A percentile compares a stretch with the other conserved stretches of the same genome.
phyloP scores from a whole-genome alignment of 1,140 invertebrate species.

The Hycleus cichorii region DNA sequence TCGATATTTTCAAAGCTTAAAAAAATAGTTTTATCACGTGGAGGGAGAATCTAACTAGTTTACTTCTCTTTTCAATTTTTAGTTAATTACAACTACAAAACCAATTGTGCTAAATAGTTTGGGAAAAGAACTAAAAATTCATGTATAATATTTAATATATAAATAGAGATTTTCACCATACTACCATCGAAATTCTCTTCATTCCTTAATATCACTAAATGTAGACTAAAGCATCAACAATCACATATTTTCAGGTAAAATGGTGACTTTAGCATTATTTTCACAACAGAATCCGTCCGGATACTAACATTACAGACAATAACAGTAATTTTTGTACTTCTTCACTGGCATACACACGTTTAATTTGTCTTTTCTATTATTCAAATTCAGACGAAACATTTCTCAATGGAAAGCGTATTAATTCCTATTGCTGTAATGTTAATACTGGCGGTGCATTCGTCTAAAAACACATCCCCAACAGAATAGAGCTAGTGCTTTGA shows the following conservation, averaged over 20 bases:
- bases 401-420: neutral
- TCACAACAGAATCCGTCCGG: neutral
- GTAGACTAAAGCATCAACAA: slow-evolving; percentile 22
- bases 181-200: neutral
- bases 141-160: slow-evolving; percentile 15
- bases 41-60: slow-evolving; percentile 28
- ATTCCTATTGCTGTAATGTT: neutral
- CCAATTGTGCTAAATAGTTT: slow-evolving; percentile 16
- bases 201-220: neutral
- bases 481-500: slow-evolving; percentile 18
- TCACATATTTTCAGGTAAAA: slow-evolving; percentile 18
- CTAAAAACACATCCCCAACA: slow-evolving; percentile 19
- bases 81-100: slow-evolving; percentile 9
- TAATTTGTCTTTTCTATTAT: neutral
- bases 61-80: slow-evolving; percentile 8
- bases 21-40: slow-evolving; percentile 34
- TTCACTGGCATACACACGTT: neutral
- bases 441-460: neutral
- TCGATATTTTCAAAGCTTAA: slow-evolving; percentile 24
- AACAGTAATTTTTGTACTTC: too few relatives aligned
- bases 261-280: neutral
- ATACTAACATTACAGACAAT: neutral
- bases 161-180: slow-evolving; percentile 13
- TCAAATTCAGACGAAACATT: neutral
- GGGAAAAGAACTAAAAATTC: neutral